Base-by-base conservation (phyloP, 2,797 vertebrate genomes). In the Coccyzus lansbergi region DNA sequence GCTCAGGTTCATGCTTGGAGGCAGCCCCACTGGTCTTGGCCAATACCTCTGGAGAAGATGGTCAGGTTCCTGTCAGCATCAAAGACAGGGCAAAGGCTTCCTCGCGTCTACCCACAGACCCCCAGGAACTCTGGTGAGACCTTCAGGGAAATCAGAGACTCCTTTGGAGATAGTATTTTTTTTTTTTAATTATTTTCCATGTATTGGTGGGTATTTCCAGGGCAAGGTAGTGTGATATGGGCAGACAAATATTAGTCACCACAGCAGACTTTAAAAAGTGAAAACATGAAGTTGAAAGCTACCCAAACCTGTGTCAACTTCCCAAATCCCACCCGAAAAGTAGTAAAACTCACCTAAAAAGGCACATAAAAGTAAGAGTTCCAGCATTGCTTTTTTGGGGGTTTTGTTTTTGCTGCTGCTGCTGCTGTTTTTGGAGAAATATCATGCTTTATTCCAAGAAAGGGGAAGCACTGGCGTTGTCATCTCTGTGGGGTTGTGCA, bases 201-300 rank as follows among this genome's bases (percentile, higher is more conserved):
- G 65, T 26, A 31, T 26, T 5, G 1, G 38, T 8, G 95, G 96
- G 96, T 85, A 79, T 97, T 97, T 98, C 97, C 97, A 90, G 48
- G 2, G 53, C 28, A 59, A 96, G 91, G 93, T 81, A 52, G 69
- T 90, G 93, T 89, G 88, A 81, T 84, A 56, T 2, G 3, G 10
- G 33, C 4, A 62, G 94, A 95, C 77, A 38, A 26, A 75, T 91
- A 93, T 98, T 88, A 86, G 93, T 96, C 97, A 98, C 53, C 85
- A 9, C 95, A 95, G 92, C 83, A 94, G 80, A 18, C 91, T 90
- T 92, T 69, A 96, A 98, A 98, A 98, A 98, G 97, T 25, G 97
- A 98, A 98, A 98, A 98, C 8, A 12, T 0, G 97, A 98, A 98
- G 97, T 98, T 0, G 96, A 93, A 92, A 88, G 65, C 89, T 67